phyloP scores from a whole-genome alignment of 2,797 vertebrate species.

The Kryptopterus vitreolus region DNA sequence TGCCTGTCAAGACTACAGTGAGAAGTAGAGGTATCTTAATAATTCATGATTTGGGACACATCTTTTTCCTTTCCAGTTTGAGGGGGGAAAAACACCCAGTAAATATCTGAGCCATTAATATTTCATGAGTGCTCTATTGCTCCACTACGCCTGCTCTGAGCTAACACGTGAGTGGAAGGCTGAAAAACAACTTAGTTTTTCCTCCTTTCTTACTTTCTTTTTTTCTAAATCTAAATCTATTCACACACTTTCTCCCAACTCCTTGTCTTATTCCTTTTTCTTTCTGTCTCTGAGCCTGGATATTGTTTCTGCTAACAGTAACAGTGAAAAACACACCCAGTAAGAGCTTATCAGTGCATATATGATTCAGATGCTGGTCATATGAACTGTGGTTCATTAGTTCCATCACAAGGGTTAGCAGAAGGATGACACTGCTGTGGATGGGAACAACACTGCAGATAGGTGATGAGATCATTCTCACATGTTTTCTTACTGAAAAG shows the following conservation, averaged over 20 bases:
- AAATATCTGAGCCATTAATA: conserved; percentile 58
- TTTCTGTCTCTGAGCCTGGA: conserved; percentile 9
- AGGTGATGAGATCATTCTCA: conserved; percentile 51
- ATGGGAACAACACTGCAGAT: conserved; percentile 43
- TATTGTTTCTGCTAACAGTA: conserved; percentile 23
- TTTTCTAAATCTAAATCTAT: conserved; percentile 1
- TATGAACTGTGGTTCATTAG: conserved; percentile 26
- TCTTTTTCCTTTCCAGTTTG: conserved; percentile 51
- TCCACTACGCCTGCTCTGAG: conserved; percentile 41
- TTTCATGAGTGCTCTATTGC: conserved; percentile 59
- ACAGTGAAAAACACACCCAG: conserved; percentile 29
- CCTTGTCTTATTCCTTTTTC: conserved; percentile 13
- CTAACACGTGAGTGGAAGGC: conserved; percentile 28
- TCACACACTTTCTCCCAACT: neutral
- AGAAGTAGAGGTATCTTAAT: conserved; percentile 53
- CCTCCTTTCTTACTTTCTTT: neutral
- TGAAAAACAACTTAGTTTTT: conserved; percentile 38
- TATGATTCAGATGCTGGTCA: conserved; percentile 39
- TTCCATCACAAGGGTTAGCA: conserved; percentile 40
- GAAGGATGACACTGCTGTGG: conserved; percentile 46
- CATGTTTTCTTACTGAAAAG: conserved; percentile 43
- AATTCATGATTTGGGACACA: conserved; percentile 58
- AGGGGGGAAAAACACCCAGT: conserved; percentile 45
- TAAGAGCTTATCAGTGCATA: conserved; percentile 34
- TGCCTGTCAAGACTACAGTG: conserved; percentile 46